phyloP scores from a whole-genome alignment of 2,797 vertebrate species.

The Acropternis orthonyx region DNA sequence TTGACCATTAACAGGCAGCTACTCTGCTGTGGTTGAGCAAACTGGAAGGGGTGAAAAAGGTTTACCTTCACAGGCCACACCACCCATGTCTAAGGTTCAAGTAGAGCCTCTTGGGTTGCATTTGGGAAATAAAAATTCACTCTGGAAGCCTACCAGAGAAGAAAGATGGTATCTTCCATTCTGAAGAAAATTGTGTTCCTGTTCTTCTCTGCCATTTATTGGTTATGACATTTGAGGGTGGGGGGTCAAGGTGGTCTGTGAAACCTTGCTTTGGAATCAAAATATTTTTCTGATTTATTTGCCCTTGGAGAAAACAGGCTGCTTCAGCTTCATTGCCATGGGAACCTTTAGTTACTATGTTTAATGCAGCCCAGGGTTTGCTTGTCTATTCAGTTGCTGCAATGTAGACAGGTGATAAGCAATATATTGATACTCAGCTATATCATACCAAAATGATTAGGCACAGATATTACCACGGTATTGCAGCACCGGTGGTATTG shows the following conservation, averaged over 20 bases:
- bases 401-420: conserved; percentile 48
- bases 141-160: background rate
- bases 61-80: background rate
- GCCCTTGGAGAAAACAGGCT: conserved; percentile 40
- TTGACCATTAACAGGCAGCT: background rate
- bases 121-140: background rate
- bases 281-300: conserved; percentile 46
- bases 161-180: background rate
- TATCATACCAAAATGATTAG: background rate
- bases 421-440: background rate
- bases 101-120: background rate
- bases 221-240: background rate
- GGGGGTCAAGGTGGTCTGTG: background rate
- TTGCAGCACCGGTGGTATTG: background rate
- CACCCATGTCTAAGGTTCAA: background rate
- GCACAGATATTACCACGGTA: background rate
- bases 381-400: conserved; percentile 30
- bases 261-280: background rate
- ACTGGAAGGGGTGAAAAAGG: background rate
- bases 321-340: conserved; percentile 64
- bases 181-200: background rate
- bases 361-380: conserved; percentile 44
- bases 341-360: conserved; percentile 66
- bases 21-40: background rate
- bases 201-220: background rate